Base-by-base conservation (phyloP, 2,113 vertebrate genomes). In the Sula dactylatra region DNA sequence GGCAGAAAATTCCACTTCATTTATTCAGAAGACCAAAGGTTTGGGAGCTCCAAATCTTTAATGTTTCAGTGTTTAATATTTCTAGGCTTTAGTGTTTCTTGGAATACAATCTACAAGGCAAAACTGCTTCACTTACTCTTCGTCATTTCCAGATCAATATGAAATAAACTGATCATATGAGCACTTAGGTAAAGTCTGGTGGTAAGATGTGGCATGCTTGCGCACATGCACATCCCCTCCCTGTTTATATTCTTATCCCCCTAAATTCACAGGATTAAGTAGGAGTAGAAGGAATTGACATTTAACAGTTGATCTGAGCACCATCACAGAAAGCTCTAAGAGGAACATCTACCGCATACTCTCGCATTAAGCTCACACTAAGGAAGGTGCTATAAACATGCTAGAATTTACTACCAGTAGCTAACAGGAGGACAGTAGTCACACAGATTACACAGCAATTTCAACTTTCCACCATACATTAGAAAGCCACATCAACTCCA, bases 211-310 rank as follows among this genome's bases (percentile, higher is more conserved):
- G 42, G 67, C 58, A 56, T 18, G 21, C 34, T 16, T 84, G 61
- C 71, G 74, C 62, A 80, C 27, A 16, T 2, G 27, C 44, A 91
- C 58, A 38, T 49, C 45, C 49, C 47, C 26, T 88, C 44, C 40
- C 50, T 1, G 0, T 27, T 58, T 55, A 49, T 21, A 67, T 6
- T 24, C n/a, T 38, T 44, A 79, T 21, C 32, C 1, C 0, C 34
- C 64, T 70, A 62, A 86, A 77, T 58, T 73, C 24, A 44, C 2
- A 4, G 11, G 29, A 55, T 50, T 52, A 44, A 83, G 67, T 8
- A 73, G 13, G 17, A 94, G 3, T 4, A 74, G 44, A 70, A 80
- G 69, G 40, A 79, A 49, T n/a, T 74, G 11, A 13, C 19, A 61
- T 34, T 61, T n/a, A 69, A 61, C 25, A 45, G 29, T 49, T 52